Evolutionary conservation across 2,113 vertebrate species (phyloP), one percentile per base, ranked within the genome.

Genomic region (Pelmatolapia mariae): DNA sequence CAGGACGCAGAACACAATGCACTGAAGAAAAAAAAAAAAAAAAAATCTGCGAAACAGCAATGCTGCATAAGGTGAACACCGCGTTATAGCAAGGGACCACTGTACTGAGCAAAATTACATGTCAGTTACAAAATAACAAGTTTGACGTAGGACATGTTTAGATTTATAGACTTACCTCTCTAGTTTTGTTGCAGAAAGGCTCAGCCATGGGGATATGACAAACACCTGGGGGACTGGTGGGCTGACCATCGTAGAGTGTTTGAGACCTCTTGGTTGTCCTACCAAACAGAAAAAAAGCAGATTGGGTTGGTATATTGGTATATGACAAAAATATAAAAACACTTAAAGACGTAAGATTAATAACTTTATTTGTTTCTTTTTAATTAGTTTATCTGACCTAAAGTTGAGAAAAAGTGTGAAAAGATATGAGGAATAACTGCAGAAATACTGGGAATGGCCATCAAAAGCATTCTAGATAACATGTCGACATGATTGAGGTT

Each of bases 201-300:
- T 99, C 98, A 6, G 97, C 98, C 97, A 98, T 98, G 43, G 98
- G 97, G 93, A 99, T 96, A 87, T 99, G 99, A 94, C 98, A 97
- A 9, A 99, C 98, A 83, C 98, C 99, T 19, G 95, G 61, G 56
- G 97, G 96, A 89, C 94, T 95, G 45, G 93, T 92, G 85, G 95
- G 90, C 22, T 95, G 96, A 3, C 98, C 98, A 7, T 99, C 98
- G 3, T 97, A 98, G 53, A 99, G 97, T 4, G 98, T 98, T 94
- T 98, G 97, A 50, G 96, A 94, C 88, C 99, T 97, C 89, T 95
- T 98, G 45, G 96, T 97, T 8, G 99, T 99, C 96, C 98, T 99
- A 93, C 7, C 2, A 29, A 33, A 61, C 5, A 26, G 61, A 22
- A 81, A 18, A 16, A 31, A 19, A 3, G 10, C 13, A 57, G 24